Evolutionary conservation across 1,140 invertebrate species (phyloP).

Genomic region (Atta cephalotes): DNA sequence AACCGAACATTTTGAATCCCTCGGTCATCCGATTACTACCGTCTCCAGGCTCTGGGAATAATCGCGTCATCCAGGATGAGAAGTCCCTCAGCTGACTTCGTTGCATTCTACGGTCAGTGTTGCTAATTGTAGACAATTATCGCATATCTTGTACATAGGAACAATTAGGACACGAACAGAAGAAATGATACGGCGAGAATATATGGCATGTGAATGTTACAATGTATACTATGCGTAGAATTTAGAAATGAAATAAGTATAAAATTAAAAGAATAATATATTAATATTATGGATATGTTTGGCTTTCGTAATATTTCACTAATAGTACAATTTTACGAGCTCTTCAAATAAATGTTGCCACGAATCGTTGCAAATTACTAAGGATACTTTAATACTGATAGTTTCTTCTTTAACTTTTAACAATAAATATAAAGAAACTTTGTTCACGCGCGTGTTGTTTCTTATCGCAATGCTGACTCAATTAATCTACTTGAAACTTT

Average conservation of each 20-base stretch:
- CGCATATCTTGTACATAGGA: neutral
- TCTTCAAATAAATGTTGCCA: neutral
- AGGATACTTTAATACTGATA: neutral
- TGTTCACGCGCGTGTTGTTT: neutral
- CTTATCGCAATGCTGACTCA: conserved; percentile 24
- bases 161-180: conserved; percentile 12
- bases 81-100: conserved; percentile 83
- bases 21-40: conserved; percentile 66
- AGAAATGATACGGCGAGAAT: neutral
- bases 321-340: too few relatives aligned
- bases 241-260: neutral
- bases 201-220: neutral
- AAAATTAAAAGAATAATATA: neutral
- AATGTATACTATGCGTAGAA: neutral
- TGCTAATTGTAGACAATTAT: conserved; percentile 56
- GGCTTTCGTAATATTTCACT: neutral
- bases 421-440: conserved; percentile 16
- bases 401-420: neutral
- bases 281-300: neutral
- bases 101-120: conserved; percentile 80
- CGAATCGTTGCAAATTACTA: neutral
- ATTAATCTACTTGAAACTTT: neutral
- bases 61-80: conserved; percentile 82
- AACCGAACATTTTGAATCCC: conserved; percentile 83
- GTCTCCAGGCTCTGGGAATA: conserved; percentile 80